A percentile compares a stretch with the other conserved stretches of the same genome.
Evolutionary conservation across 2,113 vertebrate genomes (phyloP).

Genomic region (Vimba vimba): DNA sequence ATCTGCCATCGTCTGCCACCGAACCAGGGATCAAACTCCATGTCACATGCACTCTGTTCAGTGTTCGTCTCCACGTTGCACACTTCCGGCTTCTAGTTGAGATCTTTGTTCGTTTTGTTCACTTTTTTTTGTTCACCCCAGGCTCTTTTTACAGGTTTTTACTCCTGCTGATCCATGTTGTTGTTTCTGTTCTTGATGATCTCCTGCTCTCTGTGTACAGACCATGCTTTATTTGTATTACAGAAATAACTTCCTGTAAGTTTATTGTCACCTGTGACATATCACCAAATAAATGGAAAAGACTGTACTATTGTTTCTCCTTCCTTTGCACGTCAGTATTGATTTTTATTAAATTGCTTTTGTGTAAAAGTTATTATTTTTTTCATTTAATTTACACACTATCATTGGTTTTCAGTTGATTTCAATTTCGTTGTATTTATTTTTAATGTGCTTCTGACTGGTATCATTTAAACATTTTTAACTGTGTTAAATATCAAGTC

Average conservation of each 20-base stretch:
- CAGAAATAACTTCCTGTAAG: conserved; percentile 68
- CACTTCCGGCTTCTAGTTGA: conserved; percentile 49
- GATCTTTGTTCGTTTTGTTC: neutral
- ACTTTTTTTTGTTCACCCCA: conserved; percentile 26
- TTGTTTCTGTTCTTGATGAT: neutral
- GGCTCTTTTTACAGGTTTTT: conserved; percentile 15
- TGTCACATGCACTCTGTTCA: conserved; percentile 53
- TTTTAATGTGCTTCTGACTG: neutral
- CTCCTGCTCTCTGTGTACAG: conserved; percentile 45
- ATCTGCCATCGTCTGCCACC: conserved; percentile 30
- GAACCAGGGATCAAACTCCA: conserved; percentile 59
- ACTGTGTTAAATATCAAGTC: no score
- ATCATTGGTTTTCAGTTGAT: neutral
- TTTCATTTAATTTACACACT: neutral
- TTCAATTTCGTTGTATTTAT: neutral
- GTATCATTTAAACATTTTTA: no score
- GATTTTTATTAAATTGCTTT: neutral
- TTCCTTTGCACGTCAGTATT: conserved; percentile 25
- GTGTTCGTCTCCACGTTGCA: conserved; percentile 61
- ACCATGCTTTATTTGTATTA: conserved; percentile 67
- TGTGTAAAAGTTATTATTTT: neutral
- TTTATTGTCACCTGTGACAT: conserved; percentile 70
- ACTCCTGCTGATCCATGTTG: conserved; percentile 23
- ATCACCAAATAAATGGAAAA: conserved; percentile 73
- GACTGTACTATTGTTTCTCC: neutral